phyloP scores from a whole-genome alignment of 2,113 vertebrate genomes.

The Phaethon lepturus region DNA sequence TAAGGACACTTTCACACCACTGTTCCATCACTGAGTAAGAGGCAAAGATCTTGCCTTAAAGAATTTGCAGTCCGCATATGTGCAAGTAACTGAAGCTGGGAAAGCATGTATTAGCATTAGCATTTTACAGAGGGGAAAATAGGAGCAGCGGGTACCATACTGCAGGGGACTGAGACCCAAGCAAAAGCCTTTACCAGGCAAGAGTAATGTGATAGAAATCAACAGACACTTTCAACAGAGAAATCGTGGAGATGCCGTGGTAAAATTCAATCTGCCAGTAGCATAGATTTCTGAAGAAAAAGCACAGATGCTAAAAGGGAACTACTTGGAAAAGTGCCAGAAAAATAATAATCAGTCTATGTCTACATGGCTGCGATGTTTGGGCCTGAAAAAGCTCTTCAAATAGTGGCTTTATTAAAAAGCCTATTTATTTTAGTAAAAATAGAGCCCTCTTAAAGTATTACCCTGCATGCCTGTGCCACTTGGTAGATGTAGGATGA shows the following conservation, averaged over 20 bases:
- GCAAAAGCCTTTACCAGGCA: not conserved
- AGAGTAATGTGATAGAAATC: not conserved
- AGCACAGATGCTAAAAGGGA: not conserved
- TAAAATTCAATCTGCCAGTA: not conserved
- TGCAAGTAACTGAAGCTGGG: not conserved
- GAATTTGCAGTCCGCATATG: not conserved
- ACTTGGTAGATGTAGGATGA: not conserved
- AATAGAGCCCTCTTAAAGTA: not conserved
- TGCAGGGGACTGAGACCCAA: not conserved
- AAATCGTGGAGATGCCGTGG: not conserved
- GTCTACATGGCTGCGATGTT: not conserved
- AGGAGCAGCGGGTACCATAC: not conserved
- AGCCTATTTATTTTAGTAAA: not conserved
- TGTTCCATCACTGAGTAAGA: not conserved
- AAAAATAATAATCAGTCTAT: not conserved
- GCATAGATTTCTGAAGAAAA: not conserved
- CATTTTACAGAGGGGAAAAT: not conserved
- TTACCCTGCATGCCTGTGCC: not conserved
- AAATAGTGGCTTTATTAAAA: not conserved
- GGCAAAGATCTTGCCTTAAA: not conserved
- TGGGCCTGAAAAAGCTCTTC: not conserved
- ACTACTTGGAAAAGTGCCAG: not conserved
- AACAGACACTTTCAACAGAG: not conserved
- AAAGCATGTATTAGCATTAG: not conserved
- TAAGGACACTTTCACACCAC: not conserved